Base-by-base conservation (phyloP, 2,797 vertebrate species). In the Pseudochirops cupreus region DNA sequence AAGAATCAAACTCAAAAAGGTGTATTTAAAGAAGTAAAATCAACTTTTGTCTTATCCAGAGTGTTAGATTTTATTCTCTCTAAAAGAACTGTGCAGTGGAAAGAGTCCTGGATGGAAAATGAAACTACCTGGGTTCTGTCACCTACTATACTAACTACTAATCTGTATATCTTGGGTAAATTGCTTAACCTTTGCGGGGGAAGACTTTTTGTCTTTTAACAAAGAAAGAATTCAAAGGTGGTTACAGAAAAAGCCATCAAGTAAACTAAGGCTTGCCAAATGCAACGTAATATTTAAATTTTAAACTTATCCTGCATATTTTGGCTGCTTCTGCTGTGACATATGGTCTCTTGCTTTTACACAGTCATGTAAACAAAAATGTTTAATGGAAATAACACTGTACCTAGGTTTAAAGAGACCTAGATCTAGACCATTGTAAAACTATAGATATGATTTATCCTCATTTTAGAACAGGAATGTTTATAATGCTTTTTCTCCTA, bases 121-220 rank as follows among this genome's bases (percentile, higher is more conserved):
- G 54, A 59, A 9, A 90, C 12, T 93, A 46, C 50, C 21, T 46
- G 4, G 31, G 93, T 89, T 91, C 21, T 67, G 62, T 93, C 93
- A 90, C 28, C 55, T 91, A 57, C 29, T 92, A 26, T 13, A 62
- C 26, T 90, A 94, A n/a, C 67, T 92, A 93, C 39, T 67, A 67
- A n/a, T 33, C 29, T n/a, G 31, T 67, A 67, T 14, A 92, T 28
- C 39, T 95, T 89, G 92, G 87, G 4, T 53, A 87, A 94, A 46
- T 89, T 91, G 93, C 18, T 90, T 94, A 93, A 95, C 52, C 92
- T 92, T 74, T 74, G 1, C 0, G 14, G 33, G 5, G 62, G 6
- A 24, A 74, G 67, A 13, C 18, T 67, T 74, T 74, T 24, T 74
- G 4, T 74, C n/a, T 74, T 74, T 33, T n/a, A 74, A 74, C 16